Percentiles rank a stretch among this genome's conserved stretches.
These are phyloP conservation scores for Neosilurus hyrtlii DNA, from an alignment of 2,797 vertebrate species.

Conservation along the genomic window DNA sequence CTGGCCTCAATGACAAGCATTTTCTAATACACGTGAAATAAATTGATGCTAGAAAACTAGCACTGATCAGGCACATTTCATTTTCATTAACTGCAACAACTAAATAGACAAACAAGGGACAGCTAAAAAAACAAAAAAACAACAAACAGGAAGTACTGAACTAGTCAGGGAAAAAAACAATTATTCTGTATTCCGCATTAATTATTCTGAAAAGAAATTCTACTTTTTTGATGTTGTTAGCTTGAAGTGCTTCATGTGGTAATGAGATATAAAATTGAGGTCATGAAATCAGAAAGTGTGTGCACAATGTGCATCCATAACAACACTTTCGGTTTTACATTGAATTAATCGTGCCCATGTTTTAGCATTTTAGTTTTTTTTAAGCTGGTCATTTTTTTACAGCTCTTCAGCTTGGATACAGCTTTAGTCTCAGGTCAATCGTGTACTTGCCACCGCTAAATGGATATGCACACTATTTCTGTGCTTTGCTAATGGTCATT, in stretches of 20 bases:
- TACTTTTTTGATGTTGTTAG: not conserved
- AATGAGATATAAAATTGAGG: not conserved
- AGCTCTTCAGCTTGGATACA: not conserved
- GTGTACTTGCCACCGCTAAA: not conserved
- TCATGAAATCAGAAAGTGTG: not conserved
- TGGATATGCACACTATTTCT: slow-evolving; percentile 13
- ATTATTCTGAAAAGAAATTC: not conserved
- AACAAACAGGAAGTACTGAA: not conserved
- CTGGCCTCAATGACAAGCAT: not conserved
- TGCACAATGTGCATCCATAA: not conserved
- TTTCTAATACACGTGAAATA: not conserved
- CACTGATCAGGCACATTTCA: too few species aligned
- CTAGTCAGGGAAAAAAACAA: not conserved
- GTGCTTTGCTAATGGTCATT: slow-evolving; percentile 45
- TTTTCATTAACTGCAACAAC: not conserved
- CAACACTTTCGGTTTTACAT: not conserved
- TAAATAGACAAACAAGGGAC: too few species aligned
- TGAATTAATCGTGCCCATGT: not conserved
- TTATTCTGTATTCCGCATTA: not conserved
- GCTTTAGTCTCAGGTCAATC: not conserved
- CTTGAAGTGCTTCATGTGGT: not conserved
- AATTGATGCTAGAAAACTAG: not conserved
- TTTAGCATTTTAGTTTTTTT: not conserved
- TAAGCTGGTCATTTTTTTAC: not conserved
- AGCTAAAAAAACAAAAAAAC: not conserved